A percentile compares a stretch with the other conserved stretches of the same genome.
Evolutionary conservation across 2,113 vertebrate species (phyloP).

Genomic region (Corythaeola cristata): DNA sequence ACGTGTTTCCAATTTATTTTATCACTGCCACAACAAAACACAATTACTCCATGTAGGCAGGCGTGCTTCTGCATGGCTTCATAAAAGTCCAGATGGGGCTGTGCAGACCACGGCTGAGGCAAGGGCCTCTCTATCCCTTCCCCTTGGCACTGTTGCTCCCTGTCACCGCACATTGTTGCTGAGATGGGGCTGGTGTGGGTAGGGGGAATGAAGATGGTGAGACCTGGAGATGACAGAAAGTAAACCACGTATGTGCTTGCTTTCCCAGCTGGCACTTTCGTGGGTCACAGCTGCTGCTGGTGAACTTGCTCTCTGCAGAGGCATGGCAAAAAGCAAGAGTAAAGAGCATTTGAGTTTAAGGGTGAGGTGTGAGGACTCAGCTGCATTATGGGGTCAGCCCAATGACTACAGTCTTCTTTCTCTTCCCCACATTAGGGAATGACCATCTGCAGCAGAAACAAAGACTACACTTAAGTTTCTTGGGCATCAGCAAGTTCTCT

Average conservation of each 20-base stretch:
- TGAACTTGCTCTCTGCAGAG: accelerated
- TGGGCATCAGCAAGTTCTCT: neutral
- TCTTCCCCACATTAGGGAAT: neutral
- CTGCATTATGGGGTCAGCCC: neutral
- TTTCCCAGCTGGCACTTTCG: neutral
- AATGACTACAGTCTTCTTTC: neutral
- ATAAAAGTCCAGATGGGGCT: neutral
- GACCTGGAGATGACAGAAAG: neutral
- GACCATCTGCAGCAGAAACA: neutral
- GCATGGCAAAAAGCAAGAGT: neutral
- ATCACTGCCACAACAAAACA: neutral
- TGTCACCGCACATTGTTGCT: accelerated
- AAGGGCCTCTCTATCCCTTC: neutral
- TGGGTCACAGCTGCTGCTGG: neutral
- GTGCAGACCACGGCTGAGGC: neutral
- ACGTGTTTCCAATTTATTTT: slow-evolving; percentile 35
- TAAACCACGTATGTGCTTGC: accelerated
- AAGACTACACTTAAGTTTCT: neutral
- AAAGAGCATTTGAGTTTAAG: neutral
- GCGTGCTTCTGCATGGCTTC: neutral
- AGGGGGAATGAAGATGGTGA: neutral
- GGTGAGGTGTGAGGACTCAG: neutral
- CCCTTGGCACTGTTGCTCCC: accelerated
- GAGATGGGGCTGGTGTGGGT: accelerated
- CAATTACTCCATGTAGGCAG: neutral